Conservation (phyloP, 2,113 vertebrate genomes). For the Herpetotheres cachinnans region DNA sequence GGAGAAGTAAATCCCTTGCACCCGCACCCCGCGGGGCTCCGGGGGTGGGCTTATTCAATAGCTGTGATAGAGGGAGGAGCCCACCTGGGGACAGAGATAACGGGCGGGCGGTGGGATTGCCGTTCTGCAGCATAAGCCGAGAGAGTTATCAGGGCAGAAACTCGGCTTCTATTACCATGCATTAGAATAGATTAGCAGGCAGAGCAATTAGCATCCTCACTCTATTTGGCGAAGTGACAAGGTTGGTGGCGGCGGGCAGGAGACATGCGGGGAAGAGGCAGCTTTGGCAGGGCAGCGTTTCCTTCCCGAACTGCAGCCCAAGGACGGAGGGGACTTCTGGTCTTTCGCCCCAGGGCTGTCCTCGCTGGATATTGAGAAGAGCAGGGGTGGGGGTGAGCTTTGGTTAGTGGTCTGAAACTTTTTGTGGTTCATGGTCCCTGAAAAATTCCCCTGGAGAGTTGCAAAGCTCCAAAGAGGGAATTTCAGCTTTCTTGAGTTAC, state of each 20-base stretch:
- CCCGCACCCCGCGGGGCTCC: not conserved
- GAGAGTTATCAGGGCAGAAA: constrained; percentile 63
- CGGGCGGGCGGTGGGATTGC: not conserved
- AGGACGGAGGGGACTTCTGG: not conserved
- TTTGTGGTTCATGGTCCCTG: not conserved
- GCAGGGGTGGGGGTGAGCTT: not conserved
- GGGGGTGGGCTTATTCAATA: not conserved
- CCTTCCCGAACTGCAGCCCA: not conserved
- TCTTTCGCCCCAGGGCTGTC: not conserved
- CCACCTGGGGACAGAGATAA: constrained; percentile 72
- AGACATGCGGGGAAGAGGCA: not conserved
- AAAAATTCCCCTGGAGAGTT: not conserved
- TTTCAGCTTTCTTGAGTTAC: not conserved
- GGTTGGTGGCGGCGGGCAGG: not conserved
- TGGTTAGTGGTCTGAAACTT: not conserved
- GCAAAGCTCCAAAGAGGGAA: not conserved
- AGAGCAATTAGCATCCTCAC: constrained; percentile 54
- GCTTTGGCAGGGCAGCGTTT: not conserved
- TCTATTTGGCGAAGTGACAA: not conserved
- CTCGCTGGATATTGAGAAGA: accelerated
- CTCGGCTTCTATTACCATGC: constrained; percentile 67
- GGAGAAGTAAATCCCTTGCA: constrained; percentile 18
- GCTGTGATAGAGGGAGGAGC: not conserved
- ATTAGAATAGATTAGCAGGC: constrained; percentile 73
- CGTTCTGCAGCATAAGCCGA: not conserved